These are phyloP conservation scores for Silurus glanis DNA, from an alignment of 2,113 vertebrate species.

Conservation along the genomic window DNA sequence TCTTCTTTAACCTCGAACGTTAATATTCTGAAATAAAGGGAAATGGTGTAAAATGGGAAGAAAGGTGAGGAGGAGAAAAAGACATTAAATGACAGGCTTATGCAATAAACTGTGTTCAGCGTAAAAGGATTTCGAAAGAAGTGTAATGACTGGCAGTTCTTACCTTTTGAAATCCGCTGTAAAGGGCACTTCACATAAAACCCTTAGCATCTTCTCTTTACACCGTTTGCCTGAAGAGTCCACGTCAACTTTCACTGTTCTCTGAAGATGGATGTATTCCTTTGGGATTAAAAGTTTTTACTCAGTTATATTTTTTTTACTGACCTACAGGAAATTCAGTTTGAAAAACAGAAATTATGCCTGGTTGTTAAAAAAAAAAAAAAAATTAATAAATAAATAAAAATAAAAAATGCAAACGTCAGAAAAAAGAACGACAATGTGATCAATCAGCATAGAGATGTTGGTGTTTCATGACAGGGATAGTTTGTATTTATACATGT, in stretches of 20 bases:
- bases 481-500: neutral
- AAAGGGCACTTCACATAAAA: constrained; percentile 79
- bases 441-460: neutral
- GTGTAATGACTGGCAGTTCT: constrained; percentile 50
- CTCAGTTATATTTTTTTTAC: neutral
- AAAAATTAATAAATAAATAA: too few species aligned
- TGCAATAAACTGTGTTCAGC: neutral
- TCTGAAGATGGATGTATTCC: constrained; percentile 85
- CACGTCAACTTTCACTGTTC: constrained; percentile 87
- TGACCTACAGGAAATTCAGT: neutral
- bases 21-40: constrained; percentile 70
- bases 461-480: neutral
- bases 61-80: neutral
- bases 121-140: constrained; percentile 19
- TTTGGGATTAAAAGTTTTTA: constrained; percentile 48
- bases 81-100: neutral
- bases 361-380: neutral
- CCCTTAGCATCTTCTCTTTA: constrained; percentile 91
- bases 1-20: constrained; percentile 81
- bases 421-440: neutral
- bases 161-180: constrained; percentile 75
- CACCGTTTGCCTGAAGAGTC: constrained; percentile 90
- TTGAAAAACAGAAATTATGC: neutral
- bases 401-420: neutral
- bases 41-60: constrained; percentile 1